Conservation (phyloP, 2,888 invertebrate genomes). For the Nomada fucata region DNA sequence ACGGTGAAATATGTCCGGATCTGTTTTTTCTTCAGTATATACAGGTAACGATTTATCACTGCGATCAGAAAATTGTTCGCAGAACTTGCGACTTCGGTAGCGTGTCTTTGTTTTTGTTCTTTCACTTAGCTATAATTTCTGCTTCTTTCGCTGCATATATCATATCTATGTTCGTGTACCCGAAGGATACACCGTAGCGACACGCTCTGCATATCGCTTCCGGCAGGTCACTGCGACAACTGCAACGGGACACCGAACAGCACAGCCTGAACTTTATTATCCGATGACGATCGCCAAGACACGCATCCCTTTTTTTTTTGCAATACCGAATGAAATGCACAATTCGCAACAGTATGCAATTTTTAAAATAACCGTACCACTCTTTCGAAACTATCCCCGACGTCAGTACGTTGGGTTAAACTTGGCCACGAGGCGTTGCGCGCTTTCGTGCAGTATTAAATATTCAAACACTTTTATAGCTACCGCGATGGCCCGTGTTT, state of each 20-base stretch:
- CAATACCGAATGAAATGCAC: constrained; percentile 38
- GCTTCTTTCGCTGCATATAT: background rate
- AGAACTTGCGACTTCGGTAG: no score
- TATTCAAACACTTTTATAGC: background rate
- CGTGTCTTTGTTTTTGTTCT: no score
- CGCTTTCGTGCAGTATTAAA: constrained; percentile 5
- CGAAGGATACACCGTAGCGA: constrained; percentile 60
- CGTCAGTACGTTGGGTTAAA: no score
- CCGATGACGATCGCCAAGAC: constrained; percentile 14
- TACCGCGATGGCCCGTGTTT: no score
- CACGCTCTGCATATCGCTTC: constrained; percentile 79
- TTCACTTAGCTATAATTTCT: no score
- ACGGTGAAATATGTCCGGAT: no score
- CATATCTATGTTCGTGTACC: constrained; percentile 10
- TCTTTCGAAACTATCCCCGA: no score
- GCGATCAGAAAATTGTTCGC: no score
- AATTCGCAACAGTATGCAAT: background rate
- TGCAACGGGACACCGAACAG: constrained; percentile 64
- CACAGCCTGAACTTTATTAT: constrained; percentile 17
- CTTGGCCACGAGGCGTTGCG: background rate
- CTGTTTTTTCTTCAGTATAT: no score
- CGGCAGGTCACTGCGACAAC: constrained; percentile 73
- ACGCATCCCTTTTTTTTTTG: constrained; percentile 8
- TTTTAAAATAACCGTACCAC: background rate
- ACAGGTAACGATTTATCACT: no score